phyloP scores from a whole-genome alignment of 2,888 invertebrate genomes.

The Hartigia nigra region DNA sequence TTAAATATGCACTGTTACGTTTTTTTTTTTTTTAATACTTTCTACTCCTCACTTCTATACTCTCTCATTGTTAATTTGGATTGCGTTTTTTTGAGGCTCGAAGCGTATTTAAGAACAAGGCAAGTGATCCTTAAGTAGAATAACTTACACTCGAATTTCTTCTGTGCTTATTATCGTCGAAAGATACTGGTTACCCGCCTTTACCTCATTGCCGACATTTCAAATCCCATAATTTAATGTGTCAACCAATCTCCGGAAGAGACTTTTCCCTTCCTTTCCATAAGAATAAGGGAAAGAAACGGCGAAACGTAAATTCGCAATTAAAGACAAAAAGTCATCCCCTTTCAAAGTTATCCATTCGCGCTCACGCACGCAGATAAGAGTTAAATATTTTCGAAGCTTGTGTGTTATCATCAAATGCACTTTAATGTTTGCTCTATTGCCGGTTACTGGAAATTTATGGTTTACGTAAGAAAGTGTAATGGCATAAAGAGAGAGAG shows the following conservation, averaged over 20 bases:
- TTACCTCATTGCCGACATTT: not conserved
- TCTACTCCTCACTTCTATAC: not conserved
- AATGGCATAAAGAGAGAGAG: slow-evolving; percentile 8
- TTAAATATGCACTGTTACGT: not conserved
- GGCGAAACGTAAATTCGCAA: not conserved
- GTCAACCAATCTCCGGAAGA: not conserved
- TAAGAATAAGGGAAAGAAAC: not conserved
- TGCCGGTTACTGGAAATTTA: slow-evolving; percentile 27
- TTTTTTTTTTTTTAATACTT: not conserved
- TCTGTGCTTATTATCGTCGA: not conserved
- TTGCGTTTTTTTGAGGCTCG: not conserved
- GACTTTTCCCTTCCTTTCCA: not conserved
- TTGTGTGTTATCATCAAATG: not conserved
- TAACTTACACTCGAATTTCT: not conserved
- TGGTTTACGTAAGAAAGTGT: slow-evolving; percentile 4
- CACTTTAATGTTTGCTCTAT: slow-evolving; percentile 33
- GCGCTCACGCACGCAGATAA: not conserved
- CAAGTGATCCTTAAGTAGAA: not conserved
- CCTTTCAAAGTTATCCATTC: not conserved
- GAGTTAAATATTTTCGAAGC: not conserved
- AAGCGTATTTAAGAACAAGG: not conserved
- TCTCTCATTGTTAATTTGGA: not conserved
- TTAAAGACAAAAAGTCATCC: not conserved
- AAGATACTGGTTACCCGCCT: not conserved
- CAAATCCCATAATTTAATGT: not conserved